phyloP scores from a whole-genome alignment of 2,888 invertebrate species.

The Taphrorychus bicolor region DNA sequence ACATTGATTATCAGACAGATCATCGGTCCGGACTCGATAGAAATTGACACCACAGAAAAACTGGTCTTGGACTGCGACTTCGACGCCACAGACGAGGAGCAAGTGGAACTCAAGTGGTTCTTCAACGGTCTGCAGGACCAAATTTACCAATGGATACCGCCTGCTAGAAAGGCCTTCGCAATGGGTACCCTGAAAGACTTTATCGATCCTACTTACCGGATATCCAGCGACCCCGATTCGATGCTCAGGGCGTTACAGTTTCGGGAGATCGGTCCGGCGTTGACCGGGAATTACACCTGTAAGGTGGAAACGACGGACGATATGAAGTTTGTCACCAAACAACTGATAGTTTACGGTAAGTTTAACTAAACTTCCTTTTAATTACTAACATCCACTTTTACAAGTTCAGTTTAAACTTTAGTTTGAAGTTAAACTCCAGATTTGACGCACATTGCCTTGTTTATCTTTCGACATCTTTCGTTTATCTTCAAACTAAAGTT shows the following conservation, averaged over 20 bases:
- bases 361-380: too few species aligned
- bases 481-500: too few species aligned
- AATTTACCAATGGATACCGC: constrained; percentile 62
- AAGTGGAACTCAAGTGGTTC: constrained; percentile 63
- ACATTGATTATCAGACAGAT: constrained; percentile 51
- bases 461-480: too few species aligned
- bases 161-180: constrained; percentile 50
- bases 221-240: constrained; percentile 35
- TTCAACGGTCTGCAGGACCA: constrained; percentile 58
- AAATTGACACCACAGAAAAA: constrained; percentile 48
- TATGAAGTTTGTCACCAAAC: constrained; percentile 59
- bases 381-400: too few species aligned
- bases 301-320: constrained; percentile 61
- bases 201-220: constrained; percentile 51
- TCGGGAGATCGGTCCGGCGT: constrained; percentile 59
- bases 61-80: constrained; percentile 63
- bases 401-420: too few species aligned
- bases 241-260: constrained; percentile 65
- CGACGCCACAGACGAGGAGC: constrained; percentile 55
- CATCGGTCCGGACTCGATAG: constrained; percentile 48
- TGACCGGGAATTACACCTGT: constrained; percentile 66
- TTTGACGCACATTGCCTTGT: too few species aligned
- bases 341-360: constrained; percentile 67
- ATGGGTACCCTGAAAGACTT: constrained; percentile 55
- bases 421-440: too few species aligned